These are phyloP conservation scores for Anhinga rufa DNA, from an alignment of 2,113 vertebrate genomes.

Conservation along the genomic window DNA sequence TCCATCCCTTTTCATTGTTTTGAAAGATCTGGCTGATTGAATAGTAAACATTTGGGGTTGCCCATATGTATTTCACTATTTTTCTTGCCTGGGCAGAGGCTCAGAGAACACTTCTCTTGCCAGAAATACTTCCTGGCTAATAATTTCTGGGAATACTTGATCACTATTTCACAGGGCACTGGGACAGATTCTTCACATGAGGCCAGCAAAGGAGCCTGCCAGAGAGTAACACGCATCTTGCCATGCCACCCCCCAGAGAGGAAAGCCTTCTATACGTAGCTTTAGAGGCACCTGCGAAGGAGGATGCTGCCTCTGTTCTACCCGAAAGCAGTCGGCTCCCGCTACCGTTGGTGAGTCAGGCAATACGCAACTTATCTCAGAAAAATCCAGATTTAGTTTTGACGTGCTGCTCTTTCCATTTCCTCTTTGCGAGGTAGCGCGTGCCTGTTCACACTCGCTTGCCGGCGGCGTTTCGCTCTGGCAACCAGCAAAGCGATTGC, in stretches of 20 bases:
- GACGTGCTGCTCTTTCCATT: neutral
- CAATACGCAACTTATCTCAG: neutral
- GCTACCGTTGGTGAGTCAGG: neutral
- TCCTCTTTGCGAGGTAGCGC: fast-evolving
- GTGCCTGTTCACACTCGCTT: neutral
- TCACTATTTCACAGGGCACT: neutral
- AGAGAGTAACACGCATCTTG: neutral
- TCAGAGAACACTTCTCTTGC: neutral
- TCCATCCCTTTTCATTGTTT: neutral
- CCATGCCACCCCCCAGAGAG: neutral
- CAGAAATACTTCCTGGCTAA: neutral
- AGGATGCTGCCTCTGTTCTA: neutral
- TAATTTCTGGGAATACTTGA: neutral
- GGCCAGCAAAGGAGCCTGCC: neutral
- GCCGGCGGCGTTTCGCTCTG: neutral
- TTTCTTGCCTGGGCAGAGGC: neutral
- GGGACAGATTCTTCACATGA: neutral
- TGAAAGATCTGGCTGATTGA: neutral
- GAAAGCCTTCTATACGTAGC: neutral
- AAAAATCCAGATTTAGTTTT: neutral
- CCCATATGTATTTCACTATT: neutral
- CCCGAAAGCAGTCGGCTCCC: neutral
- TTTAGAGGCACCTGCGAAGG: neutral
- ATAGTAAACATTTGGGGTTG: neutral
- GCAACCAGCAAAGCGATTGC: neutral